These are phyloP conservation scores for Diacarnus erythraeanus DNA, from an alignment of 37 sponge, comb jelly and placozoan species.

Conservation along the genomic window DNA sequence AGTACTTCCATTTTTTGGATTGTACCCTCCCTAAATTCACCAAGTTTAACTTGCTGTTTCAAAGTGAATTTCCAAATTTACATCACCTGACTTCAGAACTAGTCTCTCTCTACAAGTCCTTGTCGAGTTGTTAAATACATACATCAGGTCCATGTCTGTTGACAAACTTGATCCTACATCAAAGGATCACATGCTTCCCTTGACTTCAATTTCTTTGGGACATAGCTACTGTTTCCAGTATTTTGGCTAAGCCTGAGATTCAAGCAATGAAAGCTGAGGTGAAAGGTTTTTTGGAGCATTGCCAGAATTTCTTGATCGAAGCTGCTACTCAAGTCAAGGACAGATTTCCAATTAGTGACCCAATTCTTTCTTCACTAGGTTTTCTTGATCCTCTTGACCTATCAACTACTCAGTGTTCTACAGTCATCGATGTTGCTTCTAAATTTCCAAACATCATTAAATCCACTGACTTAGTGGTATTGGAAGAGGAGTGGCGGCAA, in stretches of 20 bases:
- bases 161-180: no score
- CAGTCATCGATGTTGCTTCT: not conserved
- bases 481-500: not conserved
- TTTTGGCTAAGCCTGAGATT: constrained; percentile 10
- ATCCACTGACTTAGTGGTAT: not conserved
- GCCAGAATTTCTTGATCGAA: not conserved
- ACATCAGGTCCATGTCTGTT: no score
- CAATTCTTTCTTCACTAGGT: not conserved
- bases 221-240: no score
- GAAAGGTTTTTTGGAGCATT: constrained; percentile 1
- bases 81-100: constrained; percentile 14
- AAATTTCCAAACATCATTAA: not conserved
- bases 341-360: constrained; percentile 4
- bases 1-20: constrained; percentile 23
- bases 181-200: no score
- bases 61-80: constrained; percentile 11
- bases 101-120: constrained; percentile 3
- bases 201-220: no score
- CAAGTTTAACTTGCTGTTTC: constrained; percentile 18
- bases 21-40: constrained; percentile 42
- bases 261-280: not conserved
- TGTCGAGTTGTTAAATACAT: constrained; percentile 36
- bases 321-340: constrained; percentile 1
- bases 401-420: not conserved
- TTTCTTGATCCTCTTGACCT: not conserved